Percentiles rank a stretch among this genome's conserved stretches.
Evolutionary conservation across 2,113 vertebrate species (phyloP).

Genomic region (Cricetomys ansorgei): DNA sequence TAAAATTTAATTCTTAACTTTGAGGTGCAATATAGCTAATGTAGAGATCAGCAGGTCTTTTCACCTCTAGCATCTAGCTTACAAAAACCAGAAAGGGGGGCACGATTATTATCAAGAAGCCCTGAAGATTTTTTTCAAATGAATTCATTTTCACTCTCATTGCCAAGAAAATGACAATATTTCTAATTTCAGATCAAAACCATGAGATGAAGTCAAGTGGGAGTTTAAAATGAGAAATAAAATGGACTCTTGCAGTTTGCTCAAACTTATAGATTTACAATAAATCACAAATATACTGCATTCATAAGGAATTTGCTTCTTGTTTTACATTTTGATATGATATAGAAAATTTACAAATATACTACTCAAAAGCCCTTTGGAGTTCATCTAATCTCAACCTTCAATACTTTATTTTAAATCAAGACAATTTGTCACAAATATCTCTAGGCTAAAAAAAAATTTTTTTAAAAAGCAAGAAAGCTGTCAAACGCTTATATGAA

Average conservation of each 20-base stretch:
- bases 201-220: slow-evolving; percentile 21
- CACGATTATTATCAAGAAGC: background rate
- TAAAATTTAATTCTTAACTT: slow-evolving; percentile 37
- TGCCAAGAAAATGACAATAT: slow-evolving; percentile 8
- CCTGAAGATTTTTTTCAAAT: slow-evolving; percentile 15
- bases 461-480: background rate
- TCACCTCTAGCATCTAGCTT: slow-evolving; percentile 8
- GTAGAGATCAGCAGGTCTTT: background rate
- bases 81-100: background rate
- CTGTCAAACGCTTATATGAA: background rate
- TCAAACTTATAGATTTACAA: background rate
- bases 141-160: slow-evolving; percentile 51
- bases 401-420: slow-evolving; percentile 50
- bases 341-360: background rate
- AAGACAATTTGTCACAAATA: slow-evolving; percentile 44
- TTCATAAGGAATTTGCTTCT: background rate
- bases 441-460: background rate
- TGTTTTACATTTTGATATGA: slow-evolving; percentile 33
- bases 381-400: background rate
- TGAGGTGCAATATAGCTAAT: background rate
- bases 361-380: background rate
- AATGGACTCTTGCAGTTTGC: background rate
- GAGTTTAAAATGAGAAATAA: background rate
- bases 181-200: slow-evolving; percentile 63
- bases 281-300: slow-evolving; percentile 39